phyloP scores from a whole-genome alignment of 2,797 vertebrate species.

The Tauraco hartlaubi region DNA sequence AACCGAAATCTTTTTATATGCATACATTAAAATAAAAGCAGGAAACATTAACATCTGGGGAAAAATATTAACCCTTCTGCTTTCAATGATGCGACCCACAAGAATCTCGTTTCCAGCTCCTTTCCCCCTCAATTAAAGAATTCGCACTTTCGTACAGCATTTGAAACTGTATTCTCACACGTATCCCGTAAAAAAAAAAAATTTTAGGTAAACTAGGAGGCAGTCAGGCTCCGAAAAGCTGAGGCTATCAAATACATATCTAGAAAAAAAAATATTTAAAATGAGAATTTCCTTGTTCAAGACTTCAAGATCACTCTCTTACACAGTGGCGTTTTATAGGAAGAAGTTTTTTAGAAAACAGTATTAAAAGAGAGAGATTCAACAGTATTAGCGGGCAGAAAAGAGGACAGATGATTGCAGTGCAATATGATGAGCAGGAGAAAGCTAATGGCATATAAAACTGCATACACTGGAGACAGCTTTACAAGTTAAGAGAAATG shows the following conservation, averaged over 20 bases:
- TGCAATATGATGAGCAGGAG: neutral
- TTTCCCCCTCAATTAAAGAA: neutral
- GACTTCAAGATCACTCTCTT: neutral
- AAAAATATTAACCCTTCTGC: slow-evolving; percentile 26
- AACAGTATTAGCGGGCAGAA: neutral
- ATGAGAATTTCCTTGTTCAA: neutral
- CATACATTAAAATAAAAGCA: slow-evolving; percentile 50
- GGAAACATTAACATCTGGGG: slow-evolving; percentile 35
- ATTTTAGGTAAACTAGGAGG: neutral
- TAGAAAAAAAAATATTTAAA: neutral
- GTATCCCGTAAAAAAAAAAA: neutral
- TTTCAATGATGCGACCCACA: neutral
- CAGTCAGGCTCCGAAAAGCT: neutral
- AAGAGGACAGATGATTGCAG: neutral
- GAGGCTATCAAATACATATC: neutral
- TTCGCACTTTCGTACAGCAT: neutral
- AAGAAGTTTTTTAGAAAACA: neutral
- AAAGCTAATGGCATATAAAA: slow-evolving; percentile 14
- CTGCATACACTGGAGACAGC: neutral
- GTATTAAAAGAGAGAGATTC: neutral
- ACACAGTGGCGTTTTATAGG: neutral
- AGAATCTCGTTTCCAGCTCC: neutral
- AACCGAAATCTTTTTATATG: slow-evolving; percentile 24
- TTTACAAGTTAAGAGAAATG: slow-evolving; percentile 2
- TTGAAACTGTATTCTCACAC: neutral